Conservation (phyloP, 2,113 vertebrate genomes). For the Lathamus discolor region DNA sequence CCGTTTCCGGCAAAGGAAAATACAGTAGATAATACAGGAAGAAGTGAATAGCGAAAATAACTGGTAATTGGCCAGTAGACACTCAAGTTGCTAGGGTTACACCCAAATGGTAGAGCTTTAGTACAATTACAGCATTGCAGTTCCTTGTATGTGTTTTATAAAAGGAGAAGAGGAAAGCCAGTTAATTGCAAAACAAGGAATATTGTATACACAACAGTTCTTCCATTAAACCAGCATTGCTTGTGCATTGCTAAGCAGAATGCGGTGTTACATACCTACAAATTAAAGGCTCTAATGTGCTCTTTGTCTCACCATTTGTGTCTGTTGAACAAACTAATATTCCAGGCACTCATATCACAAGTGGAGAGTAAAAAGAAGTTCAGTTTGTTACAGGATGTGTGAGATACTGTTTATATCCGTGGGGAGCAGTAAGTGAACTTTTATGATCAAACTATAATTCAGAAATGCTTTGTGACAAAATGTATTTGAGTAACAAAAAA, state of each 20-base stretch:
- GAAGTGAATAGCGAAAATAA: background rate
- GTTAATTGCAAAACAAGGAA: background rate
- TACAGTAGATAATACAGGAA: background rate
- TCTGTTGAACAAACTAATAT: background rate
- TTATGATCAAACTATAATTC: background rate
- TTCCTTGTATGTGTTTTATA: background rate
- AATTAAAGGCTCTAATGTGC: background rate
- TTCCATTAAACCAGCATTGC: background rate
- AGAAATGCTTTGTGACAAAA: background rate
- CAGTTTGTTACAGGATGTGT: background rate
- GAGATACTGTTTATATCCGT: background rate
- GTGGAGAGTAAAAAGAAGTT: background rate
- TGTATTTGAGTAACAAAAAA: background rate
- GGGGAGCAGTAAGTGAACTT: background rate
- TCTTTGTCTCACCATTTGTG: background rate
- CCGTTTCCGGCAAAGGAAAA: background rate
- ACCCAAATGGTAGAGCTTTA: background rate
- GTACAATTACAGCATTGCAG: background rate
- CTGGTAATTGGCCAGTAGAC: background rate
- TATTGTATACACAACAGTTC: background rate
- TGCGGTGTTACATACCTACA: background rate
- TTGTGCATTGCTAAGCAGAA: background rate
- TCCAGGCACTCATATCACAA: background rate
- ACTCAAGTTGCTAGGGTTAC: background rate
- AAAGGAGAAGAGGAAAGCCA: background rate